Base-by-base conservation (phyloP, 1,140 invertebrate species). In the Brachionus paranguensis region DNA sequence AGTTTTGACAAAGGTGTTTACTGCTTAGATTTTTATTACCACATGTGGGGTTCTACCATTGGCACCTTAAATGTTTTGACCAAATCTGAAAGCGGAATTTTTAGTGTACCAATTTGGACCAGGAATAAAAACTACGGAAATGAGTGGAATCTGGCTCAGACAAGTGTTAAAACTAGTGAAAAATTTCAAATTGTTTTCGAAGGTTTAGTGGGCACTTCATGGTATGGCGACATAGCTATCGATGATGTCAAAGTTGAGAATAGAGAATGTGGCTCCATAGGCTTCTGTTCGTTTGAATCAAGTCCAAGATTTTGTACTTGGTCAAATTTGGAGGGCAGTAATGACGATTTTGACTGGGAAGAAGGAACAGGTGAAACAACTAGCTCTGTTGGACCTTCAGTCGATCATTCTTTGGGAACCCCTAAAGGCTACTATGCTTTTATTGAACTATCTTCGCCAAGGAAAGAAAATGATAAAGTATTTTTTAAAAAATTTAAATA, bases 401-500 rank as follows among this genome's bases (percentile, higher is more conserved):
- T 90, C 86, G 94, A 95, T 87, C 94, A 90, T 84, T 90, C 90
- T 27, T 86, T 85, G 60, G 86, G 83, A 84, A 85, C 64, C 29
- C 60, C 85, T 5, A 85, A 84, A 87, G 90, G 90, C 47, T 88
- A 86, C 79, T 89, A 88, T 85, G 86, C 88, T 86, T 76, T 76
- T 76, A 50, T 50, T 29, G 72, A 76, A 14, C 78, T 86, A 27
- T 87, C 86, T 50, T 10, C 85, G 0, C 87, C 87, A 43, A 84
- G 86, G 17, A 76, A 76, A 74, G 11, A 55, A 76, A 76, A 76
- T 50, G 72, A 76, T 24, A 50, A 41, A 70, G 65, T 70, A 70
- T 33, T 37, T 37, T 29, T n/a, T 24, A 27, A 65, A 65, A 27
- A 27, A 11, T 27, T 65, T 11, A 24, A 6, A 1, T 65, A 11